phyloP scores from a whole-genome alignment of 2,888 invertebrate species.

The Coleophora deauratella region DNA sequence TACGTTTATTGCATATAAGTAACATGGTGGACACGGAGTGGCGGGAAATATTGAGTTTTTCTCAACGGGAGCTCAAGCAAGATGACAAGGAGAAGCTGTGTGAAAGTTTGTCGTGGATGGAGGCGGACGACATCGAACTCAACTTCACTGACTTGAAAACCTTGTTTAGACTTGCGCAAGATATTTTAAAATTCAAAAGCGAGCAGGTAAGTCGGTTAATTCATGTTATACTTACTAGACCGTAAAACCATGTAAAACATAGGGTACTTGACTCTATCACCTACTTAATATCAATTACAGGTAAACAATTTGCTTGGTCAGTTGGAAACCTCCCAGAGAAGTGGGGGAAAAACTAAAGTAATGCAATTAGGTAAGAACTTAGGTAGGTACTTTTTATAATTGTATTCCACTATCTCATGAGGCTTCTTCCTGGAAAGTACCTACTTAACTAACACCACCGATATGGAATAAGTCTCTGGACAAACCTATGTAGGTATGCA shows the following conservation, averaged over 20 bases:
- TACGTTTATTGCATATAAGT: no score
- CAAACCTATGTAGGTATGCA: no score
- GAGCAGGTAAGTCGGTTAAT: conserved; percentile 72
- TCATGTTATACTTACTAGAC: no score
- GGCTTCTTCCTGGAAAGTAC: no score
- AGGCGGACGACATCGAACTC: conserved; percentile 72
- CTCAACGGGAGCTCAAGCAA: conserved; percentile 70
- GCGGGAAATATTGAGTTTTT: conserved; percentile 71
- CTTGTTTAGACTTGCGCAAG: conserved; percentile 77
- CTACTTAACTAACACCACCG: no score
- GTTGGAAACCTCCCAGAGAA: conserved; percentile 39
- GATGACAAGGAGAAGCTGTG: conserved; percentile 78
- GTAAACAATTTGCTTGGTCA: conserved; percentile 52
- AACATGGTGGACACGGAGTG: conserved; percentile 71
- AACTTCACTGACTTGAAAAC: conserved; percentile 71
- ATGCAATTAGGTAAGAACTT: conserved; percentile 8
- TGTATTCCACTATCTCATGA: no score
- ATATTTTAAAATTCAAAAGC: conserved; percentile 78
- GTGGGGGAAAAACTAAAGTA: conserved; percentile 34
- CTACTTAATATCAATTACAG: conserved; percentile 25
- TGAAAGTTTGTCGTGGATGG: conserved; percentile 76
- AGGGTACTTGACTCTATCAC: no score
- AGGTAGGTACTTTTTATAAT: no score
- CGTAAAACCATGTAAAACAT: no score
- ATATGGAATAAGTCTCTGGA: no score